Base-by-base conservation (phyloP, 2,113 vertebrate genomes). In the Apteryx mantelli region DNA sequence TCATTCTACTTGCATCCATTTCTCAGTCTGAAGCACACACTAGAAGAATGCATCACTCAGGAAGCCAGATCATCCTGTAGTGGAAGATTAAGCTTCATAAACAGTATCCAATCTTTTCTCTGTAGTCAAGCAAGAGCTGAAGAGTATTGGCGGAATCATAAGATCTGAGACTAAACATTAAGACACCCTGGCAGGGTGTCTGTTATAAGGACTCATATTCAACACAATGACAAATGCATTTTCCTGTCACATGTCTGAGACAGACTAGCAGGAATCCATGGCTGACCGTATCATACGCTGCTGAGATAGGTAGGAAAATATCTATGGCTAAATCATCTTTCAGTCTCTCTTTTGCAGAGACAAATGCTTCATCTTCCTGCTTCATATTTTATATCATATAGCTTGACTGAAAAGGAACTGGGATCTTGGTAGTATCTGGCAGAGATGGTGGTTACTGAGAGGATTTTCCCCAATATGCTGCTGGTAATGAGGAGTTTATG, bases 201-300 rank as follows among this genome's bases (percentile, higher is more conserved):
- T 83, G 7, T 69, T 69, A 34, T 2, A 25, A 83, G 48, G 38
- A 80, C 16, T 55, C 18, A n/a, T 5, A 61, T 34, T 21, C 24
- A 55, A 36, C 8, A 77, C 32, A 82, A 50, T 8, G 14, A 76
- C 22, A 66, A 89, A 88, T 7, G 34, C 1, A 46, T 70, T 89
- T 86, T 61, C 38, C 36, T 56, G 60, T 52, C 63, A 86, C 4
- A 30, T 0, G 0, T 48, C n/a, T n/a, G 53, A 61, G 30, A 42
- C 1, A 17, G 52, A 34, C n/a, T 11, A 75, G 42, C 38, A 82
- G 66, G 65, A 93, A 60, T 28, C 52, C 13, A 36, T 8, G n/a
- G 14, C 15, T 80, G 20, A 11, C 26, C 76, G 6, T 20, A 9
- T 21, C 48, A 77, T 78, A 83, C 2, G 21, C 16, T 9, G 34